Evolutionary conservation across 2,888 invertebrate species (phyloP).

Genomic region (Andrena dorsata): DNA sequence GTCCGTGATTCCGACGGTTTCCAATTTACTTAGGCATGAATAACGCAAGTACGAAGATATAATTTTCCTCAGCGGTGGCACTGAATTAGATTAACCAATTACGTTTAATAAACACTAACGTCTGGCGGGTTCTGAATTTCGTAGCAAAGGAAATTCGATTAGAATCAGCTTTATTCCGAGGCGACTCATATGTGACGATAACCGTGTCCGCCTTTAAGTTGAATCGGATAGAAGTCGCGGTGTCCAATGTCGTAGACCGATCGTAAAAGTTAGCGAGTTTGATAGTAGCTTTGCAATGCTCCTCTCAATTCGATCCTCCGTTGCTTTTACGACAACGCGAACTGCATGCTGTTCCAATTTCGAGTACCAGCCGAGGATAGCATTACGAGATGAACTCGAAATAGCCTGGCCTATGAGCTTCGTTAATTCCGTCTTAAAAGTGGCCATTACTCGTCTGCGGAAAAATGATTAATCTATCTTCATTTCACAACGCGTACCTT

Average conservation of each 20-base stretch:
- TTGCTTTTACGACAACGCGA: constrained; percentile 66
- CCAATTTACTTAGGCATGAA: no score
- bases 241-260: constrained; percentile 56
- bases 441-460: not conserved
- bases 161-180: constrained; percentile 14
- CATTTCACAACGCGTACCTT: no score
- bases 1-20: no score
- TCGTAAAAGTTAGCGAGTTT: constrained; percentile 73
- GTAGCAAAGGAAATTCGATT: constrained; percentile 29
- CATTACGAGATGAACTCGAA: not conserved
- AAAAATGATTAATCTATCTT: not conserved
- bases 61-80: not conserved
- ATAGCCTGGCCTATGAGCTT: constrained; percentile 13
- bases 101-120: constrained; percentile 5
- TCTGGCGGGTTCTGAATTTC: not conserved
- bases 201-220: constrained; percentile 40
- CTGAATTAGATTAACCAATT: not conserved
- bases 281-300: constrained; percentile 66
- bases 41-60: no score
- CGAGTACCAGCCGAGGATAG: constrained; percentile 24
- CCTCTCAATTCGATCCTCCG: constrained; percentile 64
- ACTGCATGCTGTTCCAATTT: constrained; percentile 60
- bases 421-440: constrained; percentile 24
- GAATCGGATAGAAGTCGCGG: constrained; percentile 40
- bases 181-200: constrained; percentile 23